Conservation (phyloP, 2,888 invertebrate genomes). For the Seira ritae region DNA sequence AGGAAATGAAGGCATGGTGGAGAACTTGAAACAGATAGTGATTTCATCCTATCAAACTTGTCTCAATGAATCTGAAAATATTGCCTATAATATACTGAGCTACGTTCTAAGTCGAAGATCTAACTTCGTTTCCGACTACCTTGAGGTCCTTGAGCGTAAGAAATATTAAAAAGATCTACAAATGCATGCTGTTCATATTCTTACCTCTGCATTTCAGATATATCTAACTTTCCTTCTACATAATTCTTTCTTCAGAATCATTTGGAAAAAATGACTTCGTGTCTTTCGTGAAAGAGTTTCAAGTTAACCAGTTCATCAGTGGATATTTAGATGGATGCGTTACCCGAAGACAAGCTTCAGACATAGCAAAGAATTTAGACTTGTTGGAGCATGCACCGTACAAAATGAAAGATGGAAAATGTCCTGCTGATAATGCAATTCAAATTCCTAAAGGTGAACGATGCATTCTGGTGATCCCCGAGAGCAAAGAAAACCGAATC, state of each 20-base stretch:
- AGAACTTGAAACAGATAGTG: slow-evolving; percentile 10
- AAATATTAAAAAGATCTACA: neutral
- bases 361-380: neutral
- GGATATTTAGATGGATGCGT: slow-evolving; percentile 40
- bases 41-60: slow-evolving; percentile 1
- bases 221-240: neutral
- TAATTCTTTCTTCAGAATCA: neutral
- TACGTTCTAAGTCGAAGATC: slow-evolving; percentile 3
- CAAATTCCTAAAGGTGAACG: slow-evolving; percentile 46
- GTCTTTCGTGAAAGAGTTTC: slow-evolving; percentile 21
- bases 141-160: slow-evolving; percentile 12
- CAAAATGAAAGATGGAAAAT: neutral
- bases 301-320: neutral
- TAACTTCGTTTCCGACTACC: slow-evolving; percentile 29
- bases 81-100: neutral
- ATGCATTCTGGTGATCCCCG: slow-evolving; percentile 20
- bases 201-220: too few relatives aligned
- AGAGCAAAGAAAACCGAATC: slow-evolving; percentile 20
- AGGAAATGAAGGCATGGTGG: neutral
- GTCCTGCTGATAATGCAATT: neutral
- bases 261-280: slow-evolving; percentile 17
- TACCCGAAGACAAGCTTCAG: neutral
- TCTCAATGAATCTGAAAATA: slow-evolving; percentile 23
- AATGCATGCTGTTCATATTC: too few relatives aligned
- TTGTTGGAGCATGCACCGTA: neutral